Evolutionary conservation across 2,797 vertebrate genomes (phyloP).

Genomic region (Acropternis orthonyx): DNA sequence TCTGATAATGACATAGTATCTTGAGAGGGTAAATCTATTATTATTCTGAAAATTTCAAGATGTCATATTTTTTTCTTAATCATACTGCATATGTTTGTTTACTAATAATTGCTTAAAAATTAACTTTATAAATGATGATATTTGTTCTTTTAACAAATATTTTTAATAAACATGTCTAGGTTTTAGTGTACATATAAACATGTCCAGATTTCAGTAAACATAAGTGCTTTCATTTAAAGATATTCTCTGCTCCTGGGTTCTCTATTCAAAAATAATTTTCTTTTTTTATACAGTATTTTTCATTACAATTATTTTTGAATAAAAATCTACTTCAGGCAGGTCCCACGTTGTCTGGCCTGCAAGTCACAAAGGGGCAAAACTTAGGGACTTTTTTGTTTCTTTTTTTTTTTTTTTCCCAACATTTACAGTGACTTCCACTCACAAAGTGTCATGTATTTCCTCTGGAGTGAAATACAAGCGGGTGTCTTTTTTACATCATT

Average conservation of each 20-base stretch:
- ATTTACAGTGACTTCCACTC: not conserved
- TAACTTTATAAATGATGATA: accelerated
- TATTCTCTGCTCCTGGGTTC: not conserved
- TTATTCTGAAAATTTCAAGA: not conserved
- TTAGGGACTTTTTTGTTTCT: not conserved
- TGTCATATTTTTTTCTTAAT: not conserved
- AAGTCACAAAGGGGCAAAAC: not conserved
- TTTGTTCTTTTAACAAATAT: not conserved
- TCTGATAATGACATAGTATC: not conserved
- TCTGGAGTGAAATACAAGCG: not conserved
- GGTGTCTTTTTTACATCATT: not conserved
- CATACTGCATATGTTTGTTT: not conserved
- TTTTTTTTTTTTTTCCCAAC: not conserved
- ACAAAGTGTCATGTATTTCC: not conserved
- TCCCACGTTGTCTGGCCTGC: not conserved
- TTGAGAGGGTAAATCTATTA: not conserved
- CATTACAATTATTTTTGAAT: not conserved
- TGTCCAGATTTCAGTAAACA: not conserved
- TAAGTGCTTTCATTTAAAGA: not conserved
- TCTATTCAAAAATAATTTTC: not conserved
- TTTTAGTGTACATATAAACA: not conserved
- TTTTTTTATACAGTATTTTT: not conserved
- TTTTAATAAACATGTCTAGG: not conserved
- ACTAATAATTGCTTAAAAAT: not conserved
- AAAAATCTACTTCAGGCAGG: not conserved